Evolutionary conservation across 2,797 vertebrate species (phyloP).

Genomic region (Alauda arvensis): DNA sequence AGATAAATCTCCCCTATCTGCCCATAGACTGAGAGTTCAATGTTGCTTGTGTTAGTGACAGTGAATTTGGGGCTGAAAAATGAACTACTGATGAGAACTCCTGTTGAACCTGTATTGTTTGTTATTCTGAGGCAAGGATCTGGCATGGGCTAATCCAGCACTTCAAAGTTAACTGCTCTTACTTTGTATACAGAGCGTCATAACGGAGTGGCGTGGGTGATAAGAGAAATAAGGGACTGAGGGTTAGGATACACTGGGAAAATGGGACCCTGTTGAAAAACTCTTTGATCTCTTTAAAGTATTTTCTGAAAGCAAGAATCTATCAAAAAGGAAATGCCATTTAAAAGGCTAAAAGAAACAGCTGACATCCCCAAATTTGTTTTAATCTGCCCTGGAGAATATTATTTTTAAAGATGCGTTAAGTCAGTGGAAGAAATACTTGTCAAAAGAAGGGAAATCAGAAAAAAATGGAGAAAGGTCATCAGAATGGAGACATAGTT

Average conservation of each 20-base stretch:
- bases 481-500: conserved; percentile 4
- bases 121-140: conserved; percentile 90
- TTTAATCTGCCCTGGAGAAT: conserved; percentile 47
- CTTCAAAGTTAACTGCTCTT: conserved; percentile 85
- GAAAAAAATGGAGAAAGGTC: not conserved
- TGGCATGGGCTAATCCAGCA: conserved; percentile 81
- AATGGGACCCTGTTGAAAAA: conserved; percentile 78
- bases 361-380: conserved; percentile 63
- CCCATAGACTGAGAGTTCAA: conserved; percentile 77
- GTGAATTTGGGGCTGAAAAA: conserved; percentile 83
- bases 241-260: conserved; percentile 81
- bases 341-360: conserved; percentile 67
- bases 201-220: conserved; percentile 81
- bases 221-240: conserved; percentile 86
- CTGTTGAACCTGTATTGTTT: conserved; percentile 83
- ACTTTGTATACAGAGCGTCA: conserved; percentile 89
- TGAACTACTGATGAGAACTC: conserved; percentile 84
- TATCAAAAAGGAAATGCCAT: conserved; percentile 76
- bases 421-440: conserved; percentile 43
- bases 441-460: conserved; percentile 17
- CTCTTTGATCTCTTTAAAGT: conserved; percentile 85
- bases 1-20: conserved; percentile 81
- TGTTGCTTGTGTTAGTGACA: conserved; percentile 82
- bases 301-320: conserved; percentile 84
- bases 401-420: conserved; percentile 64